These are phyloP conservation scores for Drosophila ustulata DNA, from an alignment of 2,888 invertebrate species.

Conservation along the genomic window DNA sequence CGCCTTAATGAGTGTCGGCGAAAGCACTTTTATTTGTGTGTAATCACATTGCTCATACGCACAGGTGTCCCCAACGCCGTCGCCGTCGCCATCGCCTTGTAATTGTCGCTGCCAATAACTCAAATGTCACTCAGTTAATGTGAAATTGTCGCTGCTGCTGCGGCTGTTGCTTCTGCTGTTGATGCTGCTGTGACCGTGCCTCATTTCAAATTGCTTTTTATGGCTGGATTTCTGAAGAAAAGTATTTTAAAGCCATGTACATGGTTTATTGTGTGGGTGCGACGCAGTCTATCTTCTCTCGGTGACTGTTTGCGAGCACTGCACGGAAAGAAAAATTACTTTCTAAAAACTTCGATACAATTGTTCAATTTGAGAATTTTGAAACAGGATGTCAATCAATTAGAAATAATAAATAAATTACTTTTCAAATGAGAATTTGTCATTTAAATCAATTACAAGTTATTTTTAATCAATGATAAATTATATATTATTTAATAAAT, in stretches of 20 bases:
- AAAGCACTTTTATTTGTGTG: conserved; percentile 17
- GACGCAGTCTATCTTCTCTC: conserved; percentile 2
- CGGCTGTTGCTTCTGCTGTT: conserved; percentile 1
- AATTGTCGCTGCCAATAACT: conserved; percentile 55
- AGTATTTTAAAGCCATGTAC: conserved; percentile 33
- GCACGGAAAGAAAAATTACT: background rate
- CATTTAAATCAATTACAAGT: no score
- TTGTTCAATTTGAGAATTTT: no score
- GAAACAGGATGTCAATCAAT: no score
- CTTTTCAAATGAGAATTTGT: no score
- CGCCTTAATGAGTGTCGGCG: conserved; percentile 15
- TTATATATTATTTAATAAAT: no score
- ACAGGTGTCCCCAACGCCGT: conserved; percentile 34
- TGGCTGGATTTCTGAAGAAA: conserved; percentile 25
- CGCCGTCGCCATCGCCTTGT: conserved; percentile 46
- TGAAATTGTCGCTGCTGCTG: conserved; percentile 4
- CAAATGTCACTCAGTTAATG: conserved; percentile 53
- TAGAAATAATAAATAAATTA: no score
- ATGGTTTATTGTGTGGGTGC: conserved; percentile 14
- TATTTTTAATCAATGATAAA: no score
- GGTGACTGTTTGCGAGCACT: background rate
- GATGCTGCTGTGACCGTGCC: conserved; percentile 13
- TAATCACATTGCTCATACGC: conserved; percentile 61
- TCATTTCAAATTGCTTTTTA: conserved; percentile 33
- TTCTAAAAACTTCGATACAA: no score